A percentile compares a stretch with the other conserved stretches of the same genome.
phyloP scores from a whole-genome alignment of 2,113 vertebrate species.

The Emydura subglobosa region DNA sequence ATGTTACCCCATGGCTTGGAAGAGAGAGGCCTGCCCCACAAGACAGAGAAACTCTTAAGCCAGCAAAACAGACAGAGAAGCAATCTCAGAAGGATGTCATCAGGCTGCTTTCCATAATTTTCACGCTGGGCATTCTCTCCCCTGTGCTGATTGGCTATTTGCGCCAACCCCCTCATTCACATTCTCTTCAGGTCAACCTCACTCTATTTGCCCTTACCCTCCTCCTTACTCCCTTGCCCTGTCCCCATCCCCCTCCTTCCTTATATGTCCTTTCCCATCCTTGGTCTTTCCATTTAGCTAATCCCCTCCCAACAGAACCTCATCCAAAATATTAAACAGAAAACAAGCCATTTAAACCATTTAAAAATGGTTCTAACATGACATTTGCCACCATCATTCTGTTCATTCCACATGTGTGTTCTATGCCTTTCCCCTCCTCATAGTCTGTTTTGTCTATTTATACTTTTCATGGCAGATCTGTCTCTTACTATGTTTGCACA shows the following conservation, averaged over 20 bases:
- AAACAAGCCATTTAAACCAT: neutral
- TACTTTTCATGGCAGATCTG: neutral
- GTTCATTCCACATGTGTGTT: neutral
- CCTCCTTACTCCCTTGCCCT: neutral
- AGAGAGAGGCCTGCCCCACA: too few species aligned
- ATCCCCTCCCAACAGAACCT: neutral
- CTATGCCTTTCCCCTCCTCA: neutral
- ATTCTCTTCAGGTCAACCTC: too few species aligned
- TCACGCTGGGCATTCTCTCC: too few species aligned
- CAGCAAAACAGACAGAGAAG: too few species aligned
- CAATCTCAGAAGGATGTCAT: too few species aligned
- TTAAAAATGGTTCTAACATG: neutral
- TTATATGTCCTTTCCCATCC: too few species aligned
- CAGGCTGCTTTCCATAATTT: too few species aligned
- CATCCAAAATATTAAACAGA: fast-evolving
- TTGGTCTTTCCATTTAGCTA: neutral
- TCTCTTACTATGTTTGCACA: neutral
- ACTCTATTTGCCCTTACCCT: neutral
- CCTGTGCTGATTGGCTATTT: too few species aligned
- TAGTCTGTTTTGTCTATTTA: neutral
- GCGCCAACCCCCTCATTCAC: too few species aligned
- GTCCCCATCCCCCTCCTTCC: neutral
- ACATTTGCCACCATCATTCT: neutral
- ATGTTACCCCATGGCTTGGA: too few species aligned
- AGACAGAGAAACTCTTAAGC: too few species aligned